phyloP scores from a whole-genome alignment of 2,113 vertebrate genomes.

The Mesitornis unicolor region DNA sequence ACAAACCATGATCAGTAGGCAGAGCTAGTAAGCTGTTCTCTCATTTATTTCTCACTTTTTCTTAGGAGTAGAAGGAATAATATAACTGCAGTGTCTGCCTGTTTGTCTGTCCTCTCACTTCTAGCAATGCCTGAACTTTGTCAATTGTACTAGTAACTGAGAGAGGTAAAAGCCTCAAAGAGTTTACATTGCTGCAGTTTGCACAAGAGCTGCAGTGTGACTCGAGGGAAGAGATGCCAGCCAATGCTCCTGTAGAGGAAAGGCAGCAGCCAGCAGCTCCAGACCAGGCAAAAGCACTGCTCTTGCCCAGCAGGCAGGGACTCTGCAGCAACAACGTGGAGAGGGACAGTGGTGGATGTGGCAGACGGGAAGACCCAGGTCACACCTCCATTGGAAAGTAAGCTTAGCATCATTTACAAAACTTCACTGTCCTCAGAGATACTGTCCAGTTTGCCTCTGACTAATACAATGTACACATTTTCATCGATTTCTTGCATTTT shows the following conservation, averaged over 20 bases:
- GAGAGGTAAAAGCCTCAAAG: background rate
- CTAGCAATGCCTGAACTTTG: background rate
- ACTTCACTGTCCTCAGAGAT: background rate
- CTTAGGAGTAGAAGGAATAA: background rate
- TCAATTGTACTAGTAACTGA: background rate
- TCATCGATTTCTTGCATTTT: background rate
- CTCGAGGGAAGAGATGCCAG: background rate
- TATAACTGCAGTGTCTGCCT: background rate
- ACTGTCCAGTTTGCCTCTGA: background rate
- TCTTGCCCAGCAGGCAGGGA: background rate
- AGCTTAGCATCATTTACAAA: background rate
- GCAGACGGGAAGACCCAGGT: background rate
- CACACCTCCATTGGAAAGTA: background rate
- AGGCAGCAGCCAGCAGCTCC: background rate
- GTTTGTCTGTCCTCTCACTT: background rate
- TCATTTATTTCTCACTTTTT: background rate
- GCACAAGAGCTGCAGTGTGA: background rate
- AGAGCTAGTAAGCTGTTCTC: background rate
- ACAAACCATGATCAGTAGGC: background rate
- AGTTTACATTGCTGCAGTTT: background rate
- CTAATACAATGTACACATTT: background rate
- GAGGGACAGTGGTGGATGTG: background rate
- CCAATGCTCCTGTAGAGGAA: rapidly evolving
- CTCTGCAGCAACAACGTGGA: rapidly evolving
- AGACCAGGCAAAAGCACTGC: background rate